Evolutionary conservation across 2,888 invertebrate species (phyloP).

Genomic region (Drosophila cyrtoloma): DNA sequence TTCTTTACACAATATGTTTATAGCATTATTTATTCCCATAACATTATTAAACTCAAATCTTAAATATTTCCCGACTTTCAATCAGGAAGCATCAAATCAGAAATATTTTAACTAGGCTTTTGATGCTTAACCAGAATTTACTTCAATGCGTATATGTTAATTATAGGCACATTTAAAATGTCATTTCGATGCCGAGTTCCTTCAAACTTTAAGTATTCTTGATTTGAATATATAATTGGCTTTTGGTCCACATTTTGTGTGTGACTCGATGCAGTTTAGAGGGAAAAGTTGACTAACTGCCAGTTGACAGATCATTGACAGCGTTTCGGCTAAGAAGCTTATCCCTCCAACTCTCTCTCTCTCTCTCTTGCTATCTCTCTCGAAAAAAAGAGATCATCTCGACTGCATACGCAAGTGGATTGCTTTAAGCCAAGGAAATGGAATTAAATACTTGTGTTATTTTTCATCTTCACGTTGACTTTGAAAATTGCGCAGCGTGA

Average conservation of each 20-base stretch:
- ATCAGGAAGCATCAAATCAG: background rate
- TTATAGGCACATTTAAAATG: too few relatives aligned
- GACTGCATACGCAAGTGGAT: background rate
- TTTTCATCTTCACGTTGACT: slow-evolving; percentile 34
- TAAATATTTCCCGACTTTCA: background rate
- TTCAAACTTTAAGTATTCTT: too few relatives aligned
- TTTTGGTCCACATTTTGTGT: background rate
- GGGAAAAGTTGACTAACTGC: slow-evolving; percentile 3
- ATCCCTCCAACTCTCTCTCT: background rate
- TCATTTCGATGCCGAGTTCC: too few relatives aligned
- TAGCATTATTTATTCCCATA: background rate
- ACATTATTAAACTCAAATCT: background rate
- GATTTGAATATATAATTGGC: too few relatives aligned
- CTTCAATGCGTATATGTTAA: too few relatives aligned
- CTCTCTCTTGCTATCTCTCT: background rate
- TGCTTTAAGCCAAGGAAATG: background rate
- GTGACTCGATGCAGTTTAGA: background rate
- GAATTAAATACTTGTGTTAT: slow-evolving; percentile 11
- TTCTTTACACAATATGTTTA: background rate
- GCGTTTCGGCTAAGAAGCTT: background rate
- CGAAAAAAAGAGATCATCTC: background rate
- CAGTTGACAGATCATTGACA: background rate
- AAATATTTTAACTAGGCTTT: background rate
- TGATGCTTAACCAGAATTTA: too few relatives aligned
- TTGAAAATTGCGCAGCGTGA: slow-evolving; percentile 58